phyloP scores from a whole-genome alignment of 30 jellyfish, hydroid and myxozoan species.

The Aurelia sp. region DNA sequence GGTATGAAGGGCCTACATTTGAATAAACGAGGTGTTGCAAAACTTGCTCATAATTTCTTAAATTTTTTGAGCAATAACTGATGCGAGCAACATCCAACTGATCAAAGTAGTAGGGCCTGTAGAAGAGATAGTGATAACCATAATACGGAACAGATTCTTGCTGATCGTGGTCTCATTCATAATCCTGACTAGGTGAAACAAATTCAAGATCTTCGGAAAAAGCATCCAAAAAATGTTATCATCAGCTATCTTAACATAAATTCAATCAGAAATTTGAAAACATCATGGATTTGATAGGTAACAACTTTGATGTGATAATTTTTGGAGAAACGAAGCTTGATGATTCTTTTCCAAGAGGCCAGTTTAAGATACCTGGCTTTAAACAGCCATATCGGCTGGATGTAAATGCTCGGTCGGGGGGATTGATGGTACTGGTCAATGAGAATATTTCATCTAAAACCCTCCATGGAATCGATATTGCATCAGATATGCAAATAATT shows the following conservation, averaged over 20 bases:
- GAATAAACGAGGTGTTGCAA: background rate
- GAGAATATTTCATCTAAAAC: background rate
- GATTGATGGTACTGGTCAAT: background rate
- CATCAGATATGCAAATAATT: background rate
- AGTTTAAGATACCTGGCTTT: constrained; percentile 2
- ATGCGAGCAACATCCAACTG: constrained; percentile 1
- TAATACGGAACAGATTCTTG: background rate
- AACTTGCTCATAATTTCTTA: background rate
- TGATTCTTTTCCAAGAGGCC: background rate
- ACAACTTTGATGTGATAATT: too few species aligned
- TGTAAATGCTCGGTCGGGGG: too few species aligned
- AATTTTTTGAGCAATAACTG: background rate
- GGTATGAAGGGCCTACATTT: too few species aligned
- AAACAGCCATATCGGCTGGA: too few species aligned
- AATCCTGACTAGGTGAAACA: background rate
- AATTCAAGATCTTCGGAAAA: background rate
- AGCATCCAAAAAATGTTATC: too few species aligned
- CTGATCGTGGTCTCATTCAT: background rate
- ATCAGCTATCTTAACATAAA: too few species aligned
- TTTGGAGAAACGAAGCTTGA: too few species aligned
- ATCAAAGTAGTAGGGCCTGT: background rate
- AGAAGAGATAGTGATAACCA: background rate
- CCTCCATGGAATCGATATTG: background rate
- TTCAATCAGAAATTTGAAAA: too few species aligned
- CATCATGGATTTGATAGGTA: too few species aligned